Conservation (phyloP, 2,113 vertebrate species). For the Platycercus adscitus region DNA sequence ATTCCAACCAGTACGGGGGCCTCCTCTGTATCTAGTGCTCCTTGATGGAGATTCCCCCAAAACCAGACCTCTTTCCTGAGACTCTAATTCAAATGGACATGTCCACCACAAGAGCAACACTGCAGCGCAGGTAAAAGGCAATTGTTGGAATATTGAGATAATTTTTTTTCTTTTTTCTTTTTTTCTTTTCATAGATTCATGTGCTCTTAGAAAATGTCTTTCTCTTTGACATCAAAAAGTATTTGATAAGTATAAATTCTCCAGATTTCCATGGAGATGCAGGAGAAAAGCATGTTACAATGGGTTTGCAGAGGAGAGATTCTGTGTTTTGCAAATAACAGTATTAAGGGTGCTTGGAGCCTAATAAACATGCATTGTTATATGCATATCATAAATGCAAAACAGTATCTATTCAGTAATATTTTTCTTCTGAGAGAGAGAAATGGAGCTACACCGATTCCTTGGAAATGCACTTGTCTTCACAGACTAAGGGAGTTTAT, state of each 20-base stretch:
- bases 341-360: background rate
- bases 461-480: accelerated
- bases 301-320: background rate
- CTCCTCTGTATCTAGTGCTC: background rate
- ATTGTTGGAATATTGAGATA: background rate
- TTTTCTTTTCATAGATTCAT: background rate
- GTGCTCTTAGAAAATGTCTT: background rate
- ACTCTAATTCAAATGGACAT: background rate
- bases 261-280: background rate
- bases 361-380: background rate
- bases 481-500: background rate
- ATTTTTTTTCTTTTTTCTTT: background rate
- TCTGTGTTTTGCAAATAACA: background rate
- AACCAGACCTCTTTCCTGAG: background rate
- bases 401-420: background rate
- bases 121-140: background rate
- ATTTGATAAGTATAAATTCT: background rate
- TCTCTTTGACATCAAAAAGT: background rate
- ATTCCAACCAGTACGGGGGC: background rate
- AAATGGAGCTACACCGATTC: background rate
- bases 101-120: background rate
- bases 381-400: background rate
- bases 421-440: background rate
- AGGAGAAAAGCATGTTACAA: background rate
- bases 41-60: background rate